Base-by-base conservation (phyloP, 2,888 invertebrate species). In the Sphaeridia pumilis region DNA sequence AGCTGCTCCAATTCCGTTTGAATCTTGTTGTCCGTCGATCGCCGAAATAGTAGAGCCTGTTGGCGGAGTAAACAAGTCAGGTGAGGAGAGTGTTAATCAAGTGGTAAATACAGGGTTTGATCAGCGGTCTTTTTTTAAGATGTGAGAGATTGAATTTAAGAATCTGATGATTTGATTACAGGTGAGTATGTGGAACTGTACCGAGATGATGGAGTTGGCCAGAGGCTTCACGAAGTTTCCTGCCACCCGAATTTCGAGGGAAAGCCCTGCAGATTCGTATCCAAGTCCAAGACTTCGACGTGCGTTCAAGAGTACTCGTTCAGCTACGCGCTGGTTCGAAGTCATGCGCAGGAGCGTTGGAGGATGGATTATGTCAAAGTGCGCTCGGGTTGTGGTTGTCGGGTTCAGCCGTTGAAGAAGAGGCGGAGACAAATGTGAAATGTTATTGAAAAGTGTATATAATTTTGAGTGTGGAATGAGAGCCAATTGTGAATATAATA, bases 101-200 rank as follows among this genome's bases (percentile, higher is more conserved):
- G n/a, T n/a, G n/a, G n/a, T n/a, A n/a, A n/a, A n/a, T n/a, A n/a
- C n/a, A n/a, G n/a, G n/a, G n/a, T n/a, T n/a, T n/a, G n/a, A n/a
- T n/a, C n/a, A n/a, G n/a, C n/a, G n/a, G n/a, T n/a, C n/a, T n/a
- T n/a, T n/a, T n/a, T n/a, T n/a, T n/a, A n/a, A n/a, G n/a, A n/a
- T n/a, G n/a, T n/a, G n/a, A n/a, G n/a, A n/a, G n/a, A n/a, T n/a
- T n/a, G n/a, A n/a, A n/a, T n/a, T n/a, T n/a, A n/a, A n/a, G n/a
- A n/a, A n/a, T n/a, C n/a, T n/a, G n/a, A n/a, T n/a, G n/a, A n/a
- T n/a, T n/a, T n/a, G n/a, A n/a, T n/a, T n/a, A n/a, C 25, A 64
- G 64, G 64, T 7, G 58, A 64, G 48, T 49, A 59, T 47, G 62
- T 64, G 24, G 58, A 59, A 17, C 49, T 64, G 28, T 64, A 60